These are phyloP conservation scores for Pipa parva DNA, from an alignment of 2,113 vertebrate species.

Conservation along the genomic window DNA sequence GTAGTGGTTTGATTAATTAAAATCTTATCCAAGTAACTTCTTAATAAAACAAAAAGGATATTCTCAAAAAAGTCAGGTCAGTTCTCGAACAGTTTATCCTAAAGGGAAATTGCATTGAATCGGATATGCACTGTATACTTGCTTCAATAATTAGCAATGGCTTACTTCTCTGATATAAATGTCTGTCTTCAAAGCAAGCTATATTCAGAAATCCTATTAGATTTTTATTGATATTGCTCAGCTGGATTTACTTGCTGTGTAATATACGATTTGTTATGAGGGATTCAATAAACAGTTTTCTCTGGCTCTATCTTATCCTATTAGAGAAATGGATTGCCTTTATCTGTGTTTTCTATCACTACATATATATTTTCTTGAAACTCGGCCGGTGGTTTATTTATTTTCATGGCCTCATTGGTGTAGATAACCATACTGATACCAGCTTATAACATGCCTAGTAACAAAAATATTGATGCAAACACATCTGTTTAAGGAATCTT, in stretches of 20 bases:
- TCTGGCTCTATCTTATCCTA: background rate
- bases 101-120: no score
- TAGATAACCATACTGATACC: constrained; percentile 1
- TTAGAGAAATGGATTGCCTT: background rate
- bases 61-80: no score
- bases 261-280: background rate
- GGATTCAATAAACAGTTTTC: constrained; percentile 7
- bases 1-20: no score
- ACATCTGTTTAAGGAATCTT: no score
- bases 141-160: background rate
- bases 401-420: no score
- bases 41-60: no score
- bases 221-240: background rate
- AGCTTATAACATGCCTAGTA: background rate
- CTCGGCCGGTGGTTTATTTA: no score
- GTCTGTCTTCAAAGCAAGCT: background rate
- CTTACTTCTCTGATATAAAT: background rate
- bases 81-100: no score
- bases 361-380: background rate
- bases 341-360: background rate
- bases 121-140: no score
- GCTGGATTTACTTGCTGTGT: constrained; percentile 6
- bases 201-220: constrained; percentile 5
- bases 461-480: background rate
- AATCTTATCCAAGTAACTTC: no score